These are phyloP conservation scores for Sarotherodon lohbergeri DNA, from an alignment of 2,113 vertebrate genomes.

Conservation along the genomic window DNA sequence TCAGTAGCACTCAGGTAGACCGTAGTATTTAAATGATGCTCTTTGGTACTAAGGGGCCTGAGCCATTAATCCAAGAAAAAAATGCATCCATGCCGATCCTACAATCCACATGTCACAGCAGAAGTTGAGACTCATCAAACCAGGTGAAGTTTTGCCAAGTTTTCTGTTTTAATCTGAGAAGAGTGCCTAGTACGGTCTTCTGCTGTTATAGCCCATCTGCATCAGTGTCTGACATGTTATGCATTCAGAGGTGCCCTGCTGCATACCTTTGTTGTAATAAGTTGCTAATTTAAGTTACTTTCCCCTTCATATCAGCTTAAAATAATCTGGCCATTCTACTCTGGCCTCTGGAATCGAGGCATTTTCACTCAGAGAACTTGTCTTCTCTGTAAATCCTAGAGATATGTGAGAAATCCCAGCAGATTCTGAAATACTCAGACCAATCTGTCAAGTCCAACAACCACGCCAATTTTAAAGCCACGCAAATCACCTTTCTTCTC, in stretches of 20 bases:
- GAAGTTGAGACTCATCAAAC: not conserved
- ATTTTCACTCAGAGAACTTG: not conserved
- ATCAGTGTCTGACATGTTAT: not conserved
- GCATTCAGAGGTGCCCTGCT: not conserved
- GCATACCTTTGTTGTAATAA: not conserved
- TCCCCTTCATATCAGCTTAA: not conserved
- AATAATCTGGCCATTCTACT: not conserved
- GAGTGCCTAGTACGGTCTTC: not conserved
- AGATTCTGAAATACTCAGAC: not conserved
- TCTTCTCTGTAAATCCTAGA: not conserved
- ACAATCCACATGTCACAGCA: fast-evolving
- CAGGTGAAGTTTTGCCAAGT: not conserved
- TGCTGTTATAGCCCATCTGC: not conserved
- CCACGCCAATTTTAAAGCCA: not conserved
- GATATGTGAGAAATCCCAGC: not conserved
- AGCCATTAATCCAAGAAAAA: not conserved
- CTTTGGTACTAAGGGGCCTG: not conserved
- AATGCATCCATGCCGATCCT: not conserved
- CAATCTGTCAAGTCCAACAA: not conserved
- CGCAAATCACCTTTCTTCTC: not conserved
- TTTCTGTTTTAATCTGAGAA: not conserved
- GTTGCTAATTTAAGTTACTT: fast-evolving
- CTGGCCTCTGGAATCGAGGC: not conserved
- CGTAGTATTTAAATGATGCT: not conserved
- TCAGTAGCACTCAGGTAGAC: not conserved